Base-by-base conservation (phyloP, 2,888 invertebrate species). In the Apodemia duryi region DNA sequence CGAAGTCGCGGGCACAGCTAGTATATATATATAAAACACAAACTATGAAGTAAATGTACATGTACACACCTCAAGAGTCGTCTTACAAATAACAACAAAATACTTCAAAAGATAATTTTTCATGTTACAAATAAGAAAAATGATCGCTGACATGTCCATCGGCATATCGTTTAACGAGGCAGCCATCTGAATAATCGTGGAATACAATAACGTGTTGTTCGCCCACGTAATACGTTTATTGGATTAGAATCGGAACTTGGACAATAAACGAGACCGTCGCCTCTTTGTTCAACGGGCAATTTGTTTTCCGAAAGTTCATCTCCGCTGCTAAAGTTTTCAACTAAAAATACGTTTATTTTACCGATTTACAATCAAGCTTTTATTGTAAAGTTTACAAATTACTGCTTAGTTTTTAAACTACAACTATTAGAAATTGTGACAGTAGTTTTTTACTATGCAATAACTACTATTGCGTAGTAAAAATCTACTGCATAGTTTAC, bases 151-250 rank as follows among this genome's bases (percentile, higher is more conserved):
- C 32, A 57, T 32, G 57, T 57, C 57, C 57, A 57, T 57, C 32
- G 32, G 57, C 57, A 32, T 11, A 57, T 32, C 11, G 35, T 65
- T 62, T 63, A 63, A 46, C 57, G 46, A 65, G 63, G 63, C 61
- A 63, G 60, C 61, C 65, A 67, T 69, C 64, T 49, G 41, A 66
- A 63, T 41, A 62, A 64, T 65, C 46, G 61, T 62, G 46, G 64
- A 65, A 69, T 66, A 66, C 66, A 66, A 66, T 57, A 63, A 43
- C 41, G 46, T 61, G 64, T 67, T 63, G 49, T 67, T 60, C 66
- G 63, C 64, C 64, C 60, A 63, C 65, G 43, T 63, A 32, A 65
- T 62, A 49, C 65, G 63, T 63, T 62, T 61, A 63, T 66, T 57
- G 65, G 61, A 65, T 63, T 57, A 64, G 65, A 52, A 63, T 63